phyloP scores from a whole-genome alignment of 2,113 vertebrate genomes.

The Gopherus flavomarginatus region DNA sequence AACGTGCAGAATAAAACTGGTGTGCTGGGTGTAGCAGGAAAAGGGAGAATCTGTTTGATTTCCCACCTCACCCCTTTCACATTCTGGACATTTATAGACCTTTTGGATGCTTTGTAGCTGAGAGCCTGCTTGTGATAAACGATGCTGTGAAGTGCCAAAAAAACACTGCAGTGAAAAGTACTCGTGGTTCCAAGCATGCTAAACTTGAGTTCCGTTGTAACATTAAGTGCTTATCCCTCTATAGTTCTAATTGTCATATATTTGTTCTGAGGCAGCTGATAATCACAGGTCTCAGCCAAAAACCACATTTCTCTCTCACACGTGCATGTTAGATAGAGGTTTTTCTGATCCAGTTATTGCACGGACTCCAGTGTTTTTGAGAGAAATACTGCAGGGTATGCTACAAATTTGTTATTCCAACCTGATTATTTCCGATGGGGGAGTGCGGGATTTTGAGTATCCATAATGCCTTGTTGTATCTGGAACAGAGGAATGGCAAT shows the following conservation, averaged over 20 bases:
- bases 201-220: not conserved
- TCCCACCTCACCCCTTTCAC: slow-evolving; percentile 9
- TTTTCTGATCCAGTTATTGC: not conserved
- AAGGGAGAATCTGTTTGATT: slow-evolving; percentile 19
- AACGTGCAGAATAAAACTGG: not conserved
- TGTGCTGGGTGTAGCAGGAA: not conserved
- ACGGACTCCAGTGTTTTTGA: accelerated
- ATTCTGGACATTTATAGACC: slow-evolving; percentile 22
- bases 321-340: not conserved
- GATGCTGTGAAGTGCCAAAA: not conserved
- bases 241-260: not conserved
- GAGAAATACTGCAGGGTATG: not conserved
- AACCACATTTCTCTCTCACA: not conserved
- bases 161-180: not conserved
- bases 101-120: slow-evolving; percentile 25
- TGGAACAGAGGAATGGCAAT: not conserved
- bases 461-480: not conserved
- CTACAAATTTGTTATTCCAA: not conserved
- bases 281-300: slow-evolving; percentile 5
- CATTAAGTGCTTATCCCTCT: not conserved
- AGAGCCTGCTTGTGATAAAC: slow-evolving; percentile 31
- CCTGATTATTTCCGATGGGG: not conserved
- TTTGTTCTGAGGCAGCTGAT: not conserved
- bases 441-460: not conserved
- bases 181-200: slow-evolving; percentile 4